Evolutionary conservation across 2,888 invertebrate genomes (phyloP), one percentile per base, ranked within the genome.

Genomic region (Petrolisthes cinctipes): DNA sequence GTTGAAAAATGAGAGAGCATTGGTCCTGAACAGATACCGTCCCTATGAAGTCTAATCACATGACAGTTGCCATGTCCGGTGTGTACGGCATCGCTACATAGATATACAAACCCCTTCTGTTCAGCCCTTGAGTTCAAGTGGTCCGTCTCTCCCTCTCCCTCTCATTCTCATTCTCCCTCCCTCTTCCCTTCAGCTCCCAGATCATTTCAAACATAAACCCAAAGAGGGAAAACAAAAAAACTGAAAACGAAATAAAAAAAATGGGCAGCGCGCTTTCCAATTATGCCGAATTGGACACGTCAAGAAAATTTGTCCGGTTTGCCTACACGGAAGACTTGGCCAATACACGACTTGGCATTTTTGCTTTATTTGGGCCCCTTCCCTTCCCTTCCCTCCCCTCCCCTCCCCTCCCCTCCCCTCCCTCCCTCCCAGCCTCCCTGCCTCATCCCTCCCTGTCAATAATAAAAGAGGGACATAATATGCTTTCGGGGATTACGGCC

Each of bases 401-500:
- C n/a, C n/a, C n/a, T n/a, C n/a, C n/a, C n/a, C n/a, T n/a, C n/a
- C n/a, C n/a, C n/a, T n/a, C n/a, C n/a, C n/a, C n/a, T n/a, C n/a
- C n/a, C n/a, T n/a, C n/a, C n/a, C n/a, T n/a, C n/a, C n/a, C n/a
- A n/a, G n/a, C n/a, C n/a, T n/a, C n/a, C n/a, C n/a, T 56, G 14
- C 20, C 73, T 75, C 75, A 73, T 75, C 37, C 56, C 37, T 83
- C 54, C 20, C 53, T 61, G 68, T 17, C 66, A 9, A 11, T 54
- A 85, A 57, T 68, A 79, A 79, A 51, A 61, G 53, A 37, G 57
- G 57, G 57, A 76, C 66, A 7, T 85, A 85, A 85, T 79, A 85
- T 85, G 84, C 84, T 85, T 85, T 75, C 66, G n/a, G 79, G 84
- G 84, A 85, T 85, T 85, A 79, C 11, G 54, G 57, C 84, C n/a